Evolutionary conservation across 2,113 vertebrate genomes (phyloP), one percentile per base, ranked within the genome.

Genomic region (Cryptoleucopteryx plumbea): DNA sequence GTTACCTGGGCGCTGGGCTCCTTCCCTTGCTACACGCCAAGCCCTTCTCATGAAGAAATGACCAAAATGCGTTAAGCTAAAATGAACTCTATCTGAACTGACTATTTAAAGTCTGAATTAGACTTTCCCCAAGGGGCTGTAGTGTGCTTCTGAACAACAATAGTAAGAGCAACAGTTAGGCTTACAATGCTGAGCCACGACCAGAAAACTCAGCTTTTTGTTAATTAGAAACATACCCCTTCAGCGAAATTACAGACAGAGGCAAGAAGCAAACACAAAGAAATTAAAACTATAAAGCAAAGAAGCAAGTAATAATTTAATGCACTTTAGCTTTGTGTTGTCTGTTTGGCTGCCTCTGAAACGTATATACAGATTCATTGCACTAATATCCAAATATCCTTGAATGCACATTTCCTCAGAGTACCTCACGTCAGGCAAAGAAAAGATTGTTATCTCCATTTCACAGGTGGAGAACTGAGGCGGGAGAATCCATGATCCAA

Each of bases 191-290:
- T 83, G n/a, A 90, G 50, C 63, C 50, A 74, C 42, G 58, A 62
- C 29, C 67, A 94, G 62, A 96, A 93, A 88, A 70, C 23, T 88
- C 82, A 61, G 32, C 8, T 67, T 82, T 62, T 82, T 0, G 0
- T 83, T 95, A 95, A 91, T 82, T 89, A 82, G 79, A 95, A 96
- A 86, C 77, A 84, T 66, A 86, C 1, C 11, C 45, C 63, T 78
- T 70, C 72, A 88, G 55, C 65, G 86, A 91, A 94, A 86, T 55
- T 81, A 66, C 34, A 86, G 63, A 52, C 45, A 88, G 90, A 88
- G 15, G 27, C 55, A 80, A 94, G 63, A 73, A 81, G 32, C 7
- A 84, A 70, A 48, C n/a, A 45, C 7, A 47, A 83, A 92, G 50
- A 85, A 58, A 25, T 16, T 50, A 45, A 91, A 79, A 82, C 7